These are phyloP conservation scores for Clivina fossor DNA, from an alignment of 2,888 invertebrate species.

Conservation along the genomic window DNA sequence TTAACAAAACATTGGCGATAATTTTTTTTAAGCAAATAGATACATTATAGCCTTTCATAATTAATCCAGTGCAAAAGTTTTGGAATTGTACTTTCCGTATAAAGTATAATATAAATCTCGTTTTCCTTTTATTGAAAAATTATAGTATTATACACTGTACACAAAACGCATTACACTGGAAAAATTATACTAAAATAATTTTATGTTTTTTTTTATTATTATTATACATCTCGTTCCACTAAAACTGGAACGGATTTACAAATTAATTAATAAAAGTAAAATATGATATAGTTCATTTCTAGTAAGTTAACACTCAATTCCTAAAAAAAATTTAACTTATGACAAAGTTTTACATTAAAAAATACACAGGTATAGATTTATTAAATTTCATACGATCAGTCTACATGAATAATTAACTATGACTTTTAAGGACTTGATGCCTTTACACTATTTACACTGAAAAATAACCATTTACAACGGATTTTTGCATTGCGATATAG, in stretches of 20 bases:
- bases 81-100: slow-evolving; percentile 25
- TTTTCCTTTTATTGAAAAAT: slow-evolving; percentile 23
- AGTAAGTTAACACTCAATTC: slow-evolving; percentile 34
- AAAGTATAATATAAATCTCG: slow-evolving; percentile 22
- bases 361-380: slow-evolving; percentile 51
- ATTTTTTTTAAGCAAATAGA: slow-evolving; percentile 51
- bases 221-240: slow-evolving; percentile 48
- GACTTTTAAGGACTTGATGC: slow-evolving; percentile 51
- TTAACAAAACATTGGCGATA: slow-evolving; percentile 35
- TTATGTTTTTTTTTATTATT: slow-evolving; percentile 13
- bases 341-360: slow-evolving; percentile 52
- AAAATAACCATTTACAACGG: slow-evolving; percentile 50
- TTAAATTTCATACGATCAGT: slow-evolving; percentile 47
- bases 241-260: slow-evolving; percentile 53
- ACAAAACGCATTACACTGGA: slow-evolving; percentile 29
- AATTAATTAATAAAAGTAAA: slow-evolving; percentile 38
- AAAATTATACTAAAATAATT: slow-evolving; percentile 29
- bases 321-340: slow-evolving; percentile 41
- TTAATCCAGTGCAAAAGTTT: slow-evolving; percentile 39
- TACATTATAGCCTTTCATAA: slow-evolving; percentile 53
- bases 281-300: slow-evolving; percentile 39
- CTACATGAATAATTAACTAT: slow-evolving; percentile 52
- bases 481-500: slow-evolving; percentile 34
- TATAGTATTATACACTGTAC: slow-evolving; percentile 26
- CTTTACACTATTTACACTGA: slow-evolving; percentile 57